Conservation (phyloP, 2,113 vertebrate species). For the Oncorhynchus nerka region DNA sequence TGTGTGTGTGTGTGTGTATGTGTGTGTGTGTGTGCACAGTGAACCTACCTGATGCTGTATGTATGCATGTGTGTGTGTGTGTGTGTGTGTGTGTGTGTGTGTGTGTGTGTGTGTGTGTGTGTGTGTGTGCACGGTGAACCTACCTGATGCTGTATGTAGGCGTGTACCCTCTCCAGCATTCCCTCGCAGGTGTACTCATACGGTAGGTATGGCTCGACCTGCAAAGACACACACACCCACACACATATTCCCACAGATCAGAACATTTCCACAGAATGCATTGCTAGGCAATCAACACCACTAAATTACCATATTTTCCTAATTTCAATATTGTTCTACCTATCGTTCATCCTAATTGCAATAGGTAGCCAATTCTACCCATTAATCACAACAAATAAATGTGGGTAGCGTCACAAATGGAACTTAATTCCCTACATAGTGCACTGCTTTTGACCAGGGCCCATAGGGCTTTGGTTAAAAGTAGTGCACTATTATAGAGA, state of each 20-base stretch:
- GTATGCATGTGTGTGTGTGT: constrained; percentile 71
- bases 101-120: neutral
- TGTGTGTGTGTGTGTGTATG: neutral
- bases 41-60: constrained; percentile 90
- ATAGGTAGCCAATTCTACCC: constrained; percentile 27
- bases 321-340: neutral
- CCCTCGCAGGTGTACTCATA: constrained; percentile 96
- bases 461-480: too few species aligned
- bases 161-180: constrained; percentile 93
- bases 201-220: constrained; percentile 94
- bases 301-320: constrained; percentile 10
- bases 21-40: neutral
- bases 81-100: neutral
- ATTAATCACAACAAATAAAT: constrained; percentile 48
- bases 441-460: too few species aligned
- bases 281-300: neutral
- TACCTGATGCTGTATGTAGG: constrained; percentile 97
- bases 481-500: neutral
- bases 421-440: neutral
- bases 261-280: constrained; percentile 5
- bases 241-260: constrained; percentile 8
- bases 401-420: constrained; percentile 1
- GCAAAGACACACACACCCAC: constrained; percentile 31
- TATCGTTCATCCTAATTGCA: constrained; percentile 47
- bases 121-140: constrained; percentile 6